Evolutionary conservation across 2,113 vertebrate genomes (phyloP).

Genomic region (Osmerus eperlanus): DNA sequence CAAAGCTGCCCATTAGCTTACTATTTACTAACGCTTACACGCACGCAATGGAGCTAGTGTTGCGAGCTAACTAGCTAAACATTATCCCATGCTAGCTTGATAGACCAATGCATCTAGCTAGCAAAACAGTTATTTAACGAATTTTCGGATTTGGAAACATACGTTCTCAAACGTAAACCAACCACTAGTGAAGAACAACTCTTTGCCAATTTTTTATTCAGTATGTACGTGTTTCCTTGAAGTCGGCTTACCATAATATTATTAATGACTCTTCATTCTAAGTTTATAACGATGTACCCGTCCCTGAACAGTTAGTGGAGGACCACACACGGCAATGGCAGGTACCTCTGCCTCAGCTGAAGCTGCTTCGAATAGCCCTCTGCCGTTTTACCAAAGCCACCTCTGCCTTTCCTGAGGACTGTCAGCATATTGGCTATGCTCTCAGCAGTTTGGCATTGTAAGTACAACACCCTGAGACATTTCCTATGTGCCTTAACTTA

Average conservation of each 20-base stretch:
- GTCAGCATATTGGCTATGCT: slow-evolving; percentile 90
- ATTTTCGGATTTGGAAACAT: not conserved
- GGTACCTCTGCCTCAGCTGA: slow-evolving; percentile 93
- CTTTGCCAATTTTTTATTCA: no score
- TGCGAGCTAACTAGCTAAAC: not conserved
- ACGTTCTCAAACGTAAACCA: not conserved
- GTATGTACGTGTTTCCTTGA: not conserved
- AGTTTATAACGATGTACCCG: not conserved
- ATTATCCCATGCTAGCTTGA: not conserved
- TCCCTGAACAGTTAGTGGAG: slow-evolving; percentile 81
- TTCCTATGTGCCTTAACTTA: not conserved
- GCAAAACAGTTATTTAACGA: not conserved
- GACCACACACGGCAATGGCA: slow-evolving; percentile 95
- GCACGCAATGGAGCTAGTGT: not conserved
- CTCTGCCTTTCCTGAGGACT: slow-evolving; percentile 86
- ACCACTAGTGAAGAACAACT: not conserved
- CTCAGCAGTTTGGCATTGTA: slow-evolving; percentile 96
- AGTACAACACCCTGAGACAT: slow-evolving; percentile 62
- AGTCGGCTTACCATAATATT: slow-evolving; percentile 14
- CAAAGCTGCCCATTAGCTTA: no score
- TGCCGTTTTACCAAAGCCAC: slow-evolving; percentile 90
- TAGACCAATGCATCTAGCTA: slow-evolving; percentile 1
- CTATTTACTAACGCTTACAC: no score
- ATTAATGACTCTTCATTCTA: not conserved
- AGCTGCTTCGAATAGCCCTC: slow-evolving; percentile 90